These are phyloP conservation scores for Ormyrus pomaceus DNA, from an alignment of 2,888 invertebrate species.

Conservation along the genomic window DNA sequence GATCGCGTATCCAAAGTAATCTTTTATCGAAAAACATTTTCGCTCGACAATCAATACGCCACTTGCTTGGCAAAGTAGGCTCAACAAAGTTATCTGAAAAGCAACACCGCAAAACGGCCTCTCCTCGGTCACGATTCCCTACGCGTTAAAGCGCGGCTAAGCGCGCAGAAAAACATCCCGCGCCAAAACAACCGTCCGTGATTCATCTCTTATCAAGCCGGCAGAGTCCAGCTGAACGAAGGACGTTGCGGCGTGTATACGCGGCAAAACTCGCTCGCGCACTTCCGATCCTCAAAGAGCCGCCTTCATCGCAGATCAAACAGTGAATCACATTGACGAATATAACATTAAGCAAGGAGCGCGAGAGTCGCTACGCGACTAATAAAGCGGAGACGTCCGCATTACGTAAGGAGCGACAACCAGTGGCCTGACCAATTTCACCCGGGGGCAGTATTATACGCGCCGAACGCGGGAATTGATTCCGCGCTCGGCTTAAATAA, in stretches of 20 bases:
- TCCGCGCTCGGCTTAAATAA: slow-evolving; percentile 1
- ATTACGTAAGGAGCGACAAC: slow-evolving; percentile 32
- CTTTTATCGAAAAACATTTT: too few relatives aligned
- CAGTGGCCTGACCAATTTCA: slow-evolving; percentile 26
- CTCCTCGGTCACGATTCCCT: too few relatives aligned
- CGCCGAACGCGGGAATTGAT: slow-evolving; percentile 30
- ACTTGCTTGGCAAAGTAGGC: too few relatives aligned
- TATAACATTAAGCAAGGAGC: slow-evolving; percentile 53
- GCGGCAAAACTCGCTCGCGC: too few relatives aligned
- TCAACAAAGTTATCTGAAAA: too few relatives aligned
- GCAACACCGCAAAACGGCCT: too few relatives aligned
- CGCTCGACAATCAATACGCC: too few relatives aligned
- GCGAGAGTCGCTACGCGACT: slow-evolving; percentile 58
- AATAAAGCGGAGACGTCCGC: slow-evolving; percentile 25
- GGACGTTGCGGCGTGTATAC: too few relatives aligned
- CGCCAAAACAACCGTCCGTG: background rate
- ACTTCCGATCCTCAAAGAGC: slow-evolving; percentile 47
- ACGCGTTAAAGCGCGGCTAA: too few relatives aligned
- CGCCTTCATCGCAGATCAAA: slow-evolving; percentile 60
- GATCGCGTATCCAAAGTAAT: too few relatives aligned
- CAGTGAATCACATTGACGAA: slow-evolving; percentile 64
- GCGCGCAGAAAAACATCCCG: too few relatives aligned
- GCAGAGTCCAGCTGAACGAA: too few relatives aligned
- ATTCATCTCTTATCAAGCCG: background rate
- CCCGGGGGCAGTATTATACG: background rate